Percentiles rank a stretch among this genome's conserved stretches.
These are phyloP conservation scores for Eupsilia transversa DNA, from an alignment of 2,888 invertebrate species.

Conservation along the genomic window DNA sequence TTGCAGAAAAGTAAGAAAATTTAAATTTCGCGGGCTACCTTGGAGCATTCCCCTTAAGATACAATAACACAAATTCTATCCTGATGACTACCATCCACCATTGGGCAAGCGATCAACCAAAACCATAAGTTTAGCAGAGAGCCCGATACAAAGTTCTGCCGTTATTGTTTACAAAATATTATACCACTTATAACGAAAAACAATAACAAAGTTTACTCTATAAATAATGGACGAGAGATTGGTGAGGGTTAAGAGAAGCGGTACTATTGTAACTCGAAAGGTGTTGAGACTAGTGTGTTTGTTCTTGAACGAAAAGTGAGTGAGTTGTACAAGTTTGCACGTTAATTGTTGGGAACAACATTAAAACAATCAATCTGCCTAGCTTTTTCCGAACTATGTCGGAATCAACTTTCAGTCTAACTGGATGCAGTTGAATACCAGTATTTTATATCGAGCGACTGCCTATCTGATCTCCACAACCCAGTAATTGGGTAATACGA, in stretches of 20 bases:
- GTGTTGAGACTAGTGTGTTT: neutral
- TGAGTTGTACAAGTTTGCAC: neutral
- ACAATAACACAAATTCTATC: constrained; percentile 1
- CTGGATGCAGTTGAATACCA: too few species aligned
- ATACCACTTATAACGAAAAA: constrained; percentile 79
- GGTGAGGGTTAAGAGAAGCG: constrained; percentile 66
- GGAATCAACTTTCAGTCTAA: too few species aligned
- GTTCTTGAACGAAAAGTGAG: neutral
- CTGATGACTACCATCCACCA: constrained; percentile 20
- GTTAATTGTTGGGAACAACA: neutral
- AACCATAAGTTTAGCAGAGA: constrained; percentile 62
- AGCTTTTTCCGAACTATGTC: too few species aligned
- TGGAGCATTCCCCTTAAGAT: too few species aligned
- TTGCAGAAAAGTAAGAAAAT: too few species aligned
- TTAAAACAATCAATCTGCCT: too few species aligned
- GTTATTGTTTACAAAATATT: constrained; percentile 76
- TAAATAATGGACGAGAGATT: constrained; percentile 84
- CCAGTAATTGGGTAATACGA: too few species aligned
- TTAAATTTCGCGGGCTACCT: too few species aligned
- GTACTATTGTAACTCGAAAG: constrained; percentile 65
- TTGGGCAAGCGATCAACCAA: constrained; percentile 62
- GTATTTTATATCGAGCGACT: too few species aligned
- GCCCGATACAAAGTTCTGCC: constrained; percentile 61
- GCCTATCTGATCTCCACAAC: too few species aligned
- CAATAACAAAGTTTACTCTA: constrained; percentile 83